Base-by-base conservation (phyloP, 2,888 invertebrate genomes). In the Diogma glabrata region DNA sequence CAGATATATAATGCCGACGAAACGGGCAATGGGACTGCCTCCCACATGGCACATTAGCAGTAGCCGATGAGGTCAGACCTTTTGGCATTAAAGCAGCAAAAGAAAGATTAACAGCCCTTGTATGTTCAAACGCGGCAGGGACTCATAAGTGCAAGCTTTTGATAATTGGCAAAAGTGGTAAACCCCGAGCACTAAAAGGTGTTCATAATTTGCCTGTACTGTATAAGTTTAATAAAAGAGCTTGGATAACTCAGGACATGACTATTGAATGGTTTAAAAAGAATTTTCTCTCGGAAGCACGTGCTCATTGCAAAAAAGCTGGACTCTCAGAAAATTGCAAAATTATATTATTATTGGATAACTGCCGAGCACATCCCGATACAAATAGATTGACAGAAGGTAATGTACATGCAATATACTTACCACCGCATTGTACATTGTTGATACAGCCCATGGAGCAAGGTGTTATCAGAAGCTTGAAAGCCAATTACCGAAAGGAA, bases 161-260 rank as follows among this genome's bases (percentile, higher is more conserved):
- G 28, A 10, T 28, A 9, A 33, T 4, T 10, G 33, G 33, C 6
- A 33, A 33, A 33, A 33, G 33, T 33, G 33, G 6, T 7, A 33
- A 33, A 33, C 33, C 33, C 4, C 33, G 33, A 7, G 33, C 33
- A 33, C 33, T 33, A 7, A 33, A 33, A 10, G 33, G 33, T 33
- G 33, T 33, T 33, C 33, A 10, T 7, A 33, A 33, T 33, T 7
- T 33, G 33, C 33, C 33, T 7, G 33, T 33, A 7, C 4, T 33
- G 14, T 33, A 33, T 33, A 33, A 33, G 14, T 33, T 33, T 33
- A 33, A 33, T 33, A 33, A 33, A 33, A 33, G 33, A 33, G 33
- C 12, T 4, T 10, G 33, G 33, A 33, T 33, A n/a, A 33, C 33
- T 33, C 33, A 33, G 33, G 6, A 33, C 14, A 33, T 33, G 4